phyloP scores from a whole-genome alignment of 2,113 vertebrate species.

The Muntiacus reevesi region DNA sequence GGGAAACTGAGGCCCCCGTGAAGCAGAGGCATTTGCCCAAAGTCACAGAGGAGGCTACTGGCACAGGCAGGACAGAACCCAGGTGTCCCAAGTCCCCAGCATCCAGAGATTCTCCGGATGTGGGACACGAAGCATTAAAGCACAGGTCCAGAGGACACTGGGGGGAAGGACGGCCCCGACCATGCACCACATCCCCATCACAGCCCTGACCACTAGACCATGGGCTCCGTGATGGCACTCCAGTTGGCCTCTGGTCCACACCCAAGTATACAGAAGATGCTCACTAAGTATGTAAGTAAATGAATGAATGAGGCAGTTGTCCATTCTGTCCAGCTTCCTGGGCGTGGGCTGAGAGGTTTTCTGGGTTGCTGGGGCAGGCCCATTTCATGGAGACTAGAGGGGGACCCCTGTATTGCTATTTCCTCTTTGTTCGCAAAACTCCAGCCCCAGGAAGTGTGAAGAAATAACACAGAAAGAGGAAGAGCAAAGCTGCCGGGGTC shows the following conservation, averaged over 20 bases:
- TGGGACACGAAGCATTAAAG: background rate
- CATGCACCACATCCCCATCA: background rate
- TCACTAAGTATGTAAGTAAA: background rate
- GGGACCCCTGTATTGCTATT: background rate
- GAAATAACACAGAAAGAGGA: slow-evolving; percentile 58
- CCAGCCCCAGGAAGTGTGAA: slow-evolving; percentile 51
- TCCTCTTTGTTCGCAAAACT: slow-evolving; percentile 30
- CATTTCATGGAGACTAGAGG: background rate
- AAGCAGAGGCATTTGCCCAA: background rate
- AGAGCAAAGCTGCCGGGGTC: background rate
- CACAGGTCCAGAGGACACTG: background rate
- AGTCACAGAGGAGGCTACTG: background rate
- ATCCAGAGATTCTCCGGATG: background rate
- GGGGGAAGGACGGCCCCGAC: background rate
- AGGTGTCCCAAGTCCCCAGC: background rate
- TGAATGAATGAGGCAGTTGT: background rate
- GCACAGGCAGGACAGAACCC: background rate
- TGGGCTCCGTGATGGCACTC: fast-evolving
- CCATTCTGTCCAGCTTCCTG: background rate
- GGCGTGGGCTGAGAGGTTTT: background rate
- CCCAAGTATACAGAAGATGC: background rate
- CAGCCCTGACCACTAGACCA: background rate
- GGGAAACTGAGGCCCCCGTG: background rate
- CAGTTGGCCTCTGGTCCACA: background rate
- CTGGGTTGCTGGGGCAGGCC: background rate